Evolutionary conservation across 2,113 vertebrate genomes (phyloP), one percentile per base, ranked within the genome.

Genomic region (Oceanodroma tethys): DNA sequence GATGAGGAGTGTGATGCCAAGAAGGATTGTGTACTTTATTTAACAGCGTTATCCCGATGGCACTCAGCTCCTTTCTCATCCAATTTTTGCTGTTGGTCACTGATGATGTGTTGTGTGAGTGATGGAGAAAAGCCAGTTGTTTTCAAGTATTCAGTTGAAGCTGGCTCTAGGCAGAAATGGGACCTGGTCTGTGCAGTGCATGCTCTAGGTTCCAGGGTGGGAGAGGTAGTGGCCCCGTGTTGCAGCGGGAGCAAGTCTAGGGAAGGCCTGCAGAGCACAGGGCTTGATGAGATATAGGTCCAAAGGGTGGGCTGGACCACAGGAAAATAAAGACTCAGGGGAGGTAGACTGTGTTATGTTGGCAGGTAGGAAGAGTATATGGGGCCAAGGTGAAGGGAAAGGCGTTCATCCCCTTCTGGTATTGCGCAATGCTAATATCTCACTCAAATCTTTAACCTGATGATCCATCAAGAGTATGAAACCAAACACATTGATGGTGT

Each of bases 141-240:
- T 88, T 82, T 78, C 36, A 86, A 42, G 22, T 50, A 78, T n/a
- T 67, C 12, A 21, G 6, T 2, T 38, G n/a, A 40, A 87, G 60
- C 6, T 59, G 36, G 6, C 18, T 50, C 5, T 75, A 66, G 25
- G 45, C 8, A 71, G 56, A 74, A 70, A n/a, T 14, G 27, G 42
- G 7, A 59, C n/a, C 29, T 68, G 22, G 43, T 32, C 45, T 0
- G 0, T n/a, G 34, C 34, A 42, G 13, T n/a, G 18, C 23, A 43
- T 38, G 9, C 10, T 45, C 32, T 48, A 43, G 23, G 26, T 79
- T 21, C 22, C 0, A 1, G n/a, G 5, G 21, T 13, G 18, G 45
- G 11, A 66, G 20, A 45, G 7, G 13, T 34, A 0, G 0, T 67
- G 23, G 32, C 10, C 18, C 17, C 2, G 1, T 50, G 50, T 20